phyloP scores from a whole-genome alignment of 2,888 invertebrate genomes.

The Ophraella communa region DNA sequence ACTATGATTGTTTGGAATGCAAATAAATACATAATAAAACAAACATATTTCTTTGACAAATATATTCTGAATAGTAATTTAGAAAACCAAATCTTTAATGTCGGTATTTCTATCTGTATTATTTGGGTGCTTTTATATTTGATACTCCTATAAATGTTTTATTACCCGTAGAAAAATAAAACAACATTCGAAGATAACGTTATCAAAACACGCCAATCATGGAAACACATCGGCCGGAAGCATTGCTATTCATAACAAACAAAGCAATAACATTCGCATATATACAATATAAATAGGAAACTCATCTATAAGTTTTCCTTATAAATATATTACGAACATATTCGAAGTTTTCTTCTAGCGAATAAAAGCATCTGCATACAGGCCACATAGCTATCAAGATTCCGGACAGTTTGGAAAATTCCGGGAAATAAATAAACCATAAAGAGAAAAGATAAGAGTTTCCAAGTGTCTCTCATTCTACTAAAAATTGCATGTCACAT shows the following conservation, averaged over 20 bases:
- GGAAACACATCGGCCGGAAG: background rate
- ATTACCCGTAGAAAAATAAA: background rate
- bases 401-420: slow-evolving; percentile 10
- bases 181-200: too few species aligned
- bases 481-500: slow-evolving; percentile 38
- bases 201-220: background rate
- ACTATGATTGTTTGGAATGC: too few species aligned
- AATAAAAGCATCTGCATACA: slow-evolving; percentile 23
- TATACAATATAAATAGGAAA: background rate
- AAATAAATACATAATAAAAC: too few species aligned
- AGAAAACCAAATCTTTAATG: too few species aligned
- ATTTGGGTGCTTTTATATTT: too few species aligned
- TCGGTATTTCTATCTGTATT: too few species aligned
- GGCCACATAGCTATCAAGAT: slow-evolving; percentile 14
- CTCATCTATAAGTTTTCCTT: background rate
- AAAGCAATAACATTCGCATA: background rate
- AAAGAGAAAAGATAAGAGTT: slow-evolving; percentile 33
- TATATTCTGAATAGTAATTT: too few species aligned
- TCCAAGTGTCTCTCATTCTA: slow-evolving; percentile 27
- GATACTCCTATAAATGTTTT: too few species aligned
- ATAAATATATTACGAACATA: slow-evolving; percentile 9
- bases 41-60: too few species aligned
- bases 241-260: background rate
- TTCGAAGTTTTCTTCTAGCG: background rate
- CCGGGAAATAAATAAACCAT: slow-evolving; percentile 35